These are phyloP conservation scores for Phymorhynchus buccinoides DNA, from an alignment of 1,140 invertebrate genomes.

Conservation along the genomic window DNA sequence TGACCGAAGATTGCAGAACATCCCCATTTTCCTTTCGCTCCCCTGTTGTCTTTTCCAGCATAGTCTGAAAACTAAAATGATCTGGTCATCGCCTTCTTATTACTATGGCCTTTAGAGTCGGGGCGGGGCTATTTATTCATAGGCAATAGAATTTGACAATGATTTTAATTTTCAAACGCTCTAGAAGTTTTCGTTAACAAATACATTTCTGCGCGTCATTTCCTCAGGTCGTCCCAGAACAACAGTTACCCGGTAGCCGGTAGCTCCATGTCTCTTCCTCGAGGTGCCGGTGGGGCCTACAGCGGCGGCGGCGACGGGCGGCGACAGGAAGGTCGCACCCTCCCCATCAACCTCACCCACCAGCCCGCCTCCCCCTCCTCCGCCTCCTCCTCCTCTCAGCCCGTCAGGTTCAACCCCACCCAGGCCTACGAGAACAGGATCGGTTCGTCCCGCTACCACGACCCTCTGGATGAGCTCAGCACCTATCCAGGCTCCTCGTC, in stretches of 20 bases:
- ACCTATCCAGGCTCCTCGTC: not conserved
- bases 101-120: too few species aligned
- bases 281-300: constrained; percentile 27
- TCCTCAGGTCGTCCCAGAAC: constrained; percentile 14
- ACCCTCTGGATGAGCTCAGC: constrained; percentile 20
- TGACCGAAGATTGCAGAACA: too few species aligned
- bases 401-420: constrained; percentile 36
- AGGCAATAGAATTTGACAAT: too few species aligned
- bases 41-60: too few species aligned
- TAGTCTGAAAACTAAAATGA: too few species aligned
- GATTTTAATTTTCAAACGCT: too few species aligned
- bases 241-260: constrained; percentile 24
- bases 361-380: not conserved
- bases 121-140: too few species aligned
- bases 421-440: constrained; percentile 38
- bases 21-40: too few species aligned
- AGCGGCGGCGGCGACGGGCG: not conserved
- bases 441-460: constrained; percentile 25
- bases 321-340: constrained; percentile 11
- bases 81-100: too few species aligned
- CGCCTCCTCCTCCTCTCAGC: not conserved
- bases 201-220: too few species aligned
- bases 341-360: constrained; percentile 26
- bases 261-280: constrained; percentile 40
- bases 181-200: too few species aligned